These are phyloP conservation scores for Zaprionus davidi DNA, from an alignment of 1,140 invertebrate genomes.

Conservation along the genomic window DNA sequence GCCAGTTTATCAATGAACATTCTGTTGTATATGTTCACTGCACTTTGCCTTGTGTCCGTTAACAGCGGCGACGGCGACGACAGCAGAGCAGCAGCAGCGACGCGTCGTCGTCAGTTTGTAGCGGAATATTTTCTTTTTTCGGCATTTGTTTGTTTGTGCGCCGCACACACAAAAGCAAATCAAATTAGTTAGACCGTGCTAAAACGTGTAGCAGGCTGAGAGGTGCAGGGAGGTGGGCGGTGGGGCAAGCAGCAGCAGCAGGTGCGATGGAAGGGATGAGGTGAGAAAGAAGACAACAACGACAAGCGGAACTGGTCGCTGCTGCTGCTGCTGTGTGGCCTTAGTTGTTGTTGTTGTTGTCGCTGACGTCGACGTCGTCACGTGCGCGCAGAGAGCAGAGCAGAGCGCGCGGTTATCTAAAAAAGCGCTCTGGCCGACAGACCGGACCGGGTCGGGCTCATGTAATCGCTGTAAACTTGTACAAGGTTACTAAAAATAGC, in stretches of 20 bases:
- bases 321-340: slow-evolving; percentile 45
- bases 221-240: not conserved
- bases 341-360: slow-evolving; percentile 29
- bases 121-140: slow-evolving; percentile 46
- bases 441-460: slow-evolving; percentile 29
- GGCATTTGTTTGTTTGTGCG: slow-evolving; percentile 44
- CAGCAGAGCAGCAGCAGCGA: not conserved
- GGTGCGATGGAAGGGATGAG: not conserved
- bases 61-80: slow-evolving; percentile 6
- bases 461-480: slow-evolving; percentile 55
- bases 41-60: slow-evolving; percentile 40
- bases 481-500: slow-evolving; percentile 53
- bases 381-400: slow-evolving; percentile 36
- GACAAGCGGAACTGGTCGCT: slow-evolving; percentile 50
- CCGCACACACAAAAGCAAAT: slow-evolving; percentile 44
- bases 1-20: slow-evolving; percentile 73
- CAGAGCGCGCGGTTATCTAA: slow-evolving; percentile 48
- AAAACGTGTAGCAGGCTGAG: slow-evolving; percentile 45
- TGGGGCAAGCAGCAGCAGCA: not conserved
- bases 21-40: slow-evolving; percentile 32
- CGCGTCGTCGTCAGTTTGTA: slow-evolving; percentile 12
- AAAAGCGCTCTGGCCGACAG: slow-evolving; percentile 38
- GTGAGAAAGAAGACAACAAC: slow-evolving; percentile 10
- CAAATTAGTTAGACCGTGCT: slow-evolving; percentile 61
- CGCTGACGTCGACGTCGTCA: slow-evolving; percentile 38